These are phyloP conservation scores for Pheosia gnoma DNA, from an alignment of 2,888 invertebrate species.

Conservation along the genomic window DNA sequence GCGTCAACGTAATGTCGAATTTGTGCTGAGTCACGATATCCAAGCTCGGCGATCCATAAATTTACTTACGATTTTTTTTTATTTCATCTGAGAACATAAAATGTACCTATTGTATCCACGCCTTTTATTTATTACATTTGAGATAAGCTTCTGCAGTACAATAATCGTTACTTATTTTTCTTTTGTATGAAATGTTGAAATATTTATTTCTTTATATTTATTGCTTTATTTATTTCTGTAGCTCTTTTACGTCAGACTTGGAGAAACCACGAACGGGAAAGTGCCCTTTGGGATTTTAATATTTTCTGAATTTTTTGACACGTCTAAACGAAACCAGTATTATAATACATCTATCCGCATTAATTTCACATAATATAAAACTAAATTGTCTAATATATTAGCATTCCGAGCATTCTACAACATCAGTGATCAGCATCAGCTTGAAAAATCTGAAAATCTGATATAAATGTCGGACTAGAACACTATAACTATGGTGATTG, in stretches of 20 bases:
- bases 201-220: not conserved
- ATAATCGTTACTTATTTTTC: conserved; percentile 18
- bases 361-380: too few relatives aligned
- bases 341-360: conserved; percentile 7
- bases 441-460: too few relatives aligned
- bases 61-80: conserved; percentile 10
- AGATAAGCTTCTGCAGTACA: conserved; percentile 12
- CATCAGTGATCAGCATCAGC: too few relatives aligned
- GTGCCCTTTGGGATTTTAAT: conserved; percentile 24
- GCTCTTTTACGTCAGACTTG: not conserved
- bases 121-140: not conserved
- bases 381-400: too few relatives aligned
- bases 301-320: conserved; percentile 15
- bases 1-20: conserved; percentile 19
- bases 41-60: conserved; percentile 17
- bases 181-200: conserved; percentile 12
- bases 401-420: not conserved
- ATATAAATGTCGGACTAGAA: too few relatives aligned
- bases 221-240: not conserved
- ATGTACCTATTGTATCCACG: not conserved
- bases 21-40: conserved; percentile 30
- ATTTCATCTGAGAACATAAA: conserved; percentile 13
- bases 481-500: too few relatives aligned
- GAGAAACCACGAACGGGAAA: not conserved
- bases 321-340: conserved; percentile 20